phyloP scores from a whole-genome alignment of 2,113 vertebrate species.

The Todiramphus chloris region DNA sequence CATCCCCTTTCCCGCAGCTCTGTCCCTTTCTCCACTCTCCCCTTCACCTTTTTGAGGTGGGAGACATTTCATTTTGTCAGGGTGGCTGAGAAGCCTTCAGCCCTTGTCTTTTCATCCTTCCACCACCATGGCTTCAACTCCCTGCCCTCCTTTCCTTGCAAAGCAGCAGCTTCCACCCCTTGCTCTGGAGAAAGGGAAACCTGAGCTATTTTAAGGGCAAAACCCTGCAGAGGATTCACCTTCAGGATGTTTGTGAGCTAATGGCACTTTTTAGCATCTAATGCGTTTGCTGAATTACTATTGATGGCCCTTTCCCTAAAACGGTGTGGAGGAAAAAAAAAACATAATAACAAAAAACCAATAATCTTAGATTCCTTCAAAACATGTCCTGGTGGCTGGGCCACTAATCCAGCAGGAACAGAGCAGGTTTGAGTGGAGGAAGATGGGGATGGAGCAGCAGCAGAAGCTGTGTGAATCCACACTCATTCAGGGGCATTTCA shows the following conservation, averaged over 20 bases:
- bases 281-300: not conserved
- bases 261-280: not conserved
- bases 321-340: not conserved
- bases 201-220: not conserved
- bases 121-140: not conserved
- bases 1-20: not conserved
- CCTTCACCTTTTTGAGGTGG: not conserved
- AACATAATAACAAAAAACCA: not conserved
- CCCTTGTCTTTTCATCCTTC: not conserved
- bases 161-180: not conserved
- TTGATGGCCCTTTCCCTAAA: not conserved
- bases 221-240: not conserved
- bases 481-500: not conserved
- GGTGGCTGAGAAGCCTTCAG: not conserved
- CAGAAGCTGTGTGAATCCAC: not conserved
- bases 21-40: not conserved
- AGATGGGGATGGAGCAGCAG: not conserved
- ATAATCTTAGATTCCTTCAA: not conserved
- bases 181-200: not conserved
- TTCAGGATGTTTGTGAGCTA: not conserved
- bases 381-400: fast-evolving
- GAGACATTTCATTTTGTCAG: not conserved
- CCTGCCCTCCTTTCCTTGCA: not conserved
- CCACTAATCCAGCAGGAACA: not conserved
- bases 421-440: not conserved